Evolutionary conservation across 2,113 vertebrate species (phyloP).

Genomic region (Megaceryle maxima): DNA sequence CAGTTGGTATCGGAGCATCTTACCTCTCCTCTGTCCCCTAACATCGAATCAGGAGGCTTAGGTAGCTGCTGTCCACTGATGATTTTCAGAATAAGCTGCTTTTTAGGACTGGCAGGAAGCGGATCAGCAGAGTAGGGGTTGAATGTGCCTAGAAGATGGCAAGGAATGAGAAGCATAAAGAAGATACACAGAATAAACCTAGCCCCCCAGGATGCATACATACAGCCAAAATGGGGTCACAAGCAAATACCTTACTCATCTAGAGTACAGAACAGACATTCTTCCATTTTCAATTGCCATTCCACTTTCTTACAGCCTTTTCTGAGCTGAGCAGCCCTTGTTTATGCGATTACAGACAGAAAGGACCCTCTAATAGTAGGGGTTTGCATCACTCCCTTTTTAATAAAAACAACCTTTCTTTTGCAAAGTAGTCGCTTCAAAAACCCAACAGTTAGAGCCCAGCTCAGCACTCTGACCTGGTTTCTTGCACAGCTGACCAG

Average conservation of each 20-base stretch:
- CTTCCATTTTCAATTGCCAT: not conserved
- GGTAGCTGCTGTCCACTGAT: constrained; percentile 98
- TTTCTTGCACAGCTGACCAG: not conserved
- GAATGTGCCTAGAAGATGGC: constrained; percentile 83
- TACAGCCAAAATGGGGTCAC: not conserved
- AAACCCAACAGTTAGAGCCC: not conserved
- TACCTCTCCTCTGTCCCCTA: constrained; percentile 97
- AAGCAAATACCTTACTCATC: not conserved
- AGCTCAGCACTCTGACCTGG: not conserved
- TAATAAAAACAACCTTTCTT: not conserved
- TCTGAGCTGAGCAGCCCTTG: not conserved
- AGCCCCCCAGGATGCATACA: not conserved
- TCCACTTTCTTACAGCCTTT: not conserved
- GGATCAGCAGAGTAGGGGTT: constrained; percentile 93
- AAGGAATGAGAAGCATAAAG: not conserved
- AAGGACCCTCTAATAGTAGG: not conserved
- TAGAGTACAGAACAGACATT: not conserved
- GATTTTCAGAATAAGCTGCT: constrained; percentile 94
- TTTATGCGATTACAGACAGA: not conserved
- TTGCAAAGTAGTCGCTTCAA: not conserved
- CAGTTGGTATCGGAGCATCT: not conserved
- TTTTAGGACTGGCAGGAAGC: constrained; percentile 93
- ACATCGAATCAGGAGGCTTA: constrained; percentile 96
- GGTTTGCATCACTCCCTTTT: not conserved
- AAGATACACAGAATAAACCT: not conserved